A percentile compares a stretch with the other conserved stretches of the same genome.
These are phyloP conservation scores for Catocala nupta DNA, from an alignment of 2,888 invertebrate species.

Conservation along the genomic window DNA sequence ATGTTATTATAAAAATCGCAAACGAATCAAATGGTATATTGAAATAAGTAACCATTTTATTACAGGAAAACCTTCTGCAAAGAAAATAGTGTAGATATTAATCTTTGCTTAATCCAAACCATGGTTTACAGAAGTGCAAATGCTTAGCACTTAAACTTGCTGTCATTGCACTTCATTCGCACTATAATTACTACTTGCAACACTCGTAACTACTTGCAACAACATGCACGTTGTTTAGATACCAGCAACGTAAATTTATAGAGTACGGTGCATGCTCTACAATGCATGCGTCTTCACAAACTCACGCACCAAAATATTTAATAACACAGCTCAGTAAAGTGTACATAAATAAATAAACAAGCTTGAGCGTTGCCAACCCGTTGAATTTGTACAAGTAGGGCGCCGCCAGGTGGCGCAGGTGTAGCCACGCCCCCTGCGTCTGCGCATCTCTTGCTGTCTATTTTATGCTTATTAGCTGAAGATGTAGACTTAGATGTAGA, in stretches of 20 bases:
- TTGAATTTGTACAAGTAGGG: conserved; percentile 41
- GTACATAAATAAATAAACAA: conserved; percentile 25
- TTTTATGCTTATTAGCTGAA: conserved; percentile 10
- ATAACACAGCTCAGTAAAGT: conserved; percentile 22
- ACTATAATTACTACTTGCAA: too few species aligned
- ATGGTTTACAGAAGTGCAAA: too few species aligned
- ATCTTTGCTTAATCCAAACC: too few species aligned
- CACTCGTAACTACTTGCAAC: too few species aligned
- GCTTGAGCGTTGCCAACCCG: conserved; percentile 20
- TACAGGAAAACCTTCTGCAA: too few species aligned
- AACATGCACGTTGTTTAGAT: background rate
- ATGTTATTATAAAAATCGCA: too few species aligned
- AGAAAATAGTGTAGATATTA: too few species aligned
- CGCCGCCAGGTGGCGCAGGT: conserved; percentile 54
- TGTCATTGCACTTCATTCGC: too few species aligned
- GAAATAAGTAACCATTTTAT: too few species aligned
- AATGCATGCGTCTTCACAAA: conserved; percentile 3
- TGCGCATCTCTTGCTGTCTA: conserved; percentile 34
- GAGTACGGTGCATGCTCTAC: background rate
- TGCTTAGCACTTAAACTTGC: too few species aligned
- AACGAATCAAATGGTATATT: too few species aligned
- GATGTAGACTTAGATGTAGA: background rate
- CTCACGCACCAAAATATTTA: conserved; percentile 17
- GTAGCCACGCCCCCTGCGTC: conserved; percentile 51
- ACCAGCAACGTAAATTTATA: too few species aligned